Conservation (phyloP, 2,797 vertebrate species). For the Lemur catta region DNA sequence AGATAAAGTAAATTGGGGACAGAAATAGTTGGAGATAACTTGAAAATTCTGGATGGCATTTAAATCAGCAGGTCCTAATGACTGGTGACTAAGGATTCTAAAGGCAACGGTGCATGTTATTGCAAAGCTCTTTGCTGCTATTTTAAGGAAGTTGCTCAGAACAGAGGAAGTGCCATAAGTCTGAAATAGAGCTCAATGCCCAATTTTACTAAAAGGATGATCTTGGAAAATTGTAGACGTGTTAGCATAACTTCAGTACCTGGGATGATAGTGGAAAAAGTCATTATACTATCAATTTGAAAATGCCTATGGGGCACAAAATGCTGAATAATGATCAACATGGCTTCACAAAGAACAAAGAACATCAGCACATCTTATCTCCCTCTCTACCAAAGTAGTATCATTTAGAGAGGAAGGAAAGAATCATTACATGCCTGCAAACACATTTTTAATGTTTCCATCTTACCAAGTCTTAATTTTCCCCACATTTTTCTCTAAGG, state of each 20-base stretch:
- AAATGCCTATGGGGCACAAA: slow-evolving; percentile 25
- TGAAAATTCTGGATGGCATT: slow-evolving; percentile 55
- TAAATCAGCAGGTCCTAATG: slow-evolving; percentile 62
- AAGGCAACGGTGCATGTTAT: slow-evolving; percentile 63
- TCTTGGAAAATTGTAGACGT: slow-evolving; percentile 58
- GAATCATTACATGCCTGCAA: not conserved
- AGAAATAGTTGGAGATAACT: slow-evolving; percentile 27
- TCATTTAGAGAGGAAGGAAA: slow-evolving; percentile 30
- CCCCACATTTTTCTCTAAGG: not conserved
- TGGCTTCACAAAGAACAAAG: slow-evolving; percentile 31
- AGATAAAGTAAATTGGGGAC: slow-evolving; percentile 22
- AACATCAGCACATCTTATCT: not conserved
- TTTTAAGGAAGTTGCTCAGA: slow-evolving; percentile 63
- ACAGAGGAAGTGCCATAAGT: not conserved
- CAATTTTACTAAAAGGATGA: slow-evolving; percentile 57
- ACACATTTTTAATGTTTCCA: not conserved
- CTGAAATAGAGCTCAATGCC: slow-evolving; percentile 48
- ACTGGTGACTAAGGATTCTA: slow-evolving; percentile 52
- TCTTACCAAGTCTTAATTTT: slow-evolving; percentile 10
- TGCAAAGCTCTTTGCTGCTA: slow-evolving; percentile 63
- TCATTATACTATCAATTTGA: slow-evolving; percentile 49
- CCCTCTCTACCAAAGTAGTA: not conserved
- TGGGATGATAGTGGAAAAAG: slow-evolving; percentile 21
- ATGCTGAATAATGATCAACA: slow-evolving; percentile 49
- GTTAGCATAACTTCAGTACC: slow-evolving; percentile 45